Conservation (phyloP, 2,888 invertebrate species). For the Cantharis lateralis region DNA sequence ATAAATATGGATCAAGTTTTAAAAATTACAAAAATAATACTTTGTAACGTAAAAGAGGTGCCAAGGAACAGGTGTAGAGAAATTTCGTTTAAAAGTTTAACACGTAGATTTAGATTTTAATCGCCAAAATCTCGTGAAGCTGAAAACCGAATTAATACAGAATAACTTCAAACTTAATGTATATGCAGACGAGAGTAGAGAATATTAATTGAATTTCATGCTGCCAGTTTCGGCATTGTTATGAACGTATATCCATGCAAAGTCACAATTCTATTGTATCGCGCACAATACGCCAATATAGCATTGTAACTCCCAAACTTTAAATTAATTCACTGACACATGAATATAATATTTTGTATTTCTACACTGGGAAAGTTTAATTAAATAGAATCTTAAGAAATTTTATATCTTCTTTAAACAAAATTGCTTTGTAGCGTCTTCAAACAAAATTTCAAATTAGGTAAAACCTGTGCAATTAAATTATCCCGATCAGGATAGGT, state of each 20-base stretch:
- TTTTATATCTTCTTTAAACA: not conserved
- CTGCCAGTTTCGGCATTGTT: conserved; percentile 47
- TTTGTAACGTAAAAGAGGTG: not conserved
- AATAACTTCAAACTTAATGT: conserved; percentile 49
- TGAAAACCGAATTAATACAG: conserved; percentile 42
- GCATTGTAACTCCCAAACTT: conserved; percentile 51
- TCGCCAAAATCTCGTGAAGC: conserved; percentile 28
- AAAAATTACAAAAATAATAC: not conserved
- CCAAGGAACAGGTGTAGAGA: not conserved
- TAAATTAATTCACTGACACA: conserved; percentile 51
- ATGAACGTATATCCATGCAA: conserved; percentile 52
- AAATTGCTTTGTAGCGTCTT: not conserved
- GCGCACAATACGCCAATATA: conserved; percentile 47
- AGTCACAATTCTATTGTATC: conserved; percentile 54
- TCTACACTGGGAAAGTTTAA: conserved; percentile 22
- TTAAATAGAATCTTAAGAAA: not conserved
- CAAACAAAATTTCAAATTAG: not conserved
- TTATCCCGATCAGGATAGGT: not conserved
- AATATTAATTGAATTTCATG: conserved; percentile 49
- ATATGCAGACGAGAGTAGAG: conserved; percentile 46
- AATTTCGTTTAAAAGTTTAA: conserved; percentile 16
- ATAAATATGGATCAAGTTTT: not conserved
- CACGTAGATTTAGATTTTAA: conserved; percentile 28
- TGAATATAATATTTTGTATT: conserved; percentile 33
- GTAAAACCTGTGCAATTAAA: not conserved